A percentile compares a stretch with the other conserved stretches of the same genome.
Evolutionary conservation across 2,888 invertebrate species (phyloP).

Genomic region (Drosophila cyrtoloma): DNA sequence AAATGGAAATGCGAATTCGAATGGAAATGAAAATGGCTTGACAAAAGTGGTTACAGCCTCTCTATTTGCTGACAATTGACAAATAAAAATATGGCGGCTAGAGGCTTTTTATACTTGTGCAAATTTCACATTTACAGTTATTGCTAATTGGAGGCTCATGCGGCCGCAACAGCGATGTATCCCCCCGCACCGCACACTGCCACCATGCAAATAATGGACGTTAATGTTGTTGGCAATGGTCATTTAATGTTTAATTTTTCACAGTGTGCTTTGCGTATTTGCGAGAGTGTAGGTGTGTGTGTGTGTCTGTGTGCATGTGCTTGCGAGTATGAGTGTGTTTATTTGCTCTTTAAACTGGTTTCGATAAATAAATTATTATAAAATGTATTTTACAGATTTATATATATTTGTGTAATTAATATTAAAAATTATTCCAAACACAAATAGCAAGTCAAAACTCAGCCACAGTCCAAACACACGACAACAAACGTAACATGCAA

Average conservation of each 20-base stretch:
- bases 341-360: slow-evolving; percentile 73
- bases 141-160: slow-evolving; percentile 80
- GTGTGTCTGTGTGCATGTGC: slow-evolving; percentile 17
- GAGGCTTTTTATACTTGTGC: slow-evolving; percentile 73
- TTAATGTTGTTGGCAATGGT: slow-evolving; percentile 77
- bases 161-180: slow-evolving; percentile 54
- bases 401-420: slow-evolving; percentile 83
- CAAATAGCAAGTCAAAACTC: slow-evolving; percentile 63
- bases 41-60: slow-evolving; percentile 32
- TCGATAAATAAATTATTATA: slow-evolving; percentile 84
- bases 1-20: slow-evolving; percentile 4
- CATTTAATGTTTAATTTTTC: slow-evolving; percentile 77
- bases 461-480: slow-evolving; percentile 40
- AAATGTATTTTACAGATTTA: slow-evolving; percentile 84
- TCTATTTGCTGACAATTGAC: slow-evolving; percentile 72
- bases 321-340: slow-evolving; percentile 26
- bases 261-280: slow-evolving; percentile 7
- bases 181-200: not conserved
- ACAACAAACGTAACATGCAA: slow-evolving; percentile 26
- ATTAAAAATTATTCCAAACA: slow-evolving; percentile 83
- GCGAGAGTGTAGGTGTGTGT: slow-evolving; percentile 6
- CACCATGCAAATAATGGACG: slow-evolving; percentile 65
- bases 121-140: slow-evolving; percentile 81
- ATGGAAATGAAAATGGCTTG: slow-evolving; percentile 27
- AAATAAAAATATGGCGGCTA: slow-evolving; percentile 76